phyloP scores from a whole-genome alignment of 2,113 vertebrate genomes.

The Nothobranchius furzeri region DNA sequence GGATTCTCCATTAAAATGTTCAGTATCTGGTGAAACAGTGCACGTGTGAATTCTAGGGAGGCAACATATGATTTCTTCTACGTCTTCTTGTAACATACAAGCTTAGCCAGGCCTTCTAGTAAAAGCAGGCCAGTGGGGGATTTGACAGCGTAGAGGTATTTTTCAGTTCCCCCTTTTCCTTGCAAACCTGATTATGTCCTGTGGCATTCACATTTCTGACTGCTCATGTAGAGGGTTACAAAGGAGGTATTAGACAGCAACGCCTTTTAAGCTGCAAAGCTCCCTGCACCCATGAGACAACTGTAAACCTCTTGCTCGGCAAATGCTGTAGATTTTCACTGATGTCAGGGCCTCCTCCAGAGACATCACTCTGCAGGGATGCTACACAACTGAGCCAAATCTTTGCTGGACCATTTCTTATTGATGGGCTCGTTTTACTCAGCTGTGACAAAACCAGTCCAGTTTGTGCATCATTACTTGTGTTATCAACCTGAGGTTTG shows the following conservation, averaged over 20 bases:
- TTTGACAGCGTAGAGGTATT: not conserved
- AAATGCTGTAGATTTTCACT: constrained; percentile 7
- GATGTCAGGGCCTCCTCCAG: constrained; percentile 20
- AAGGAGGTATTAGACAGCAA: constrained; percentile 13
- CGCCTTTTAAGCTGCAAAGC: constrained; percentile 10
- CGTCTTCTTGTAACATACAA: not conserved
- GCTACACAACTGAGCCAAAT: constrained; percentile 39
- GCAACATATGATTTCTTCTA: constrained; percentile 1
- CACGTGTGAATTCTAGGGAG: not conserved
- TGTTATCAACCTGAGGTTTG: constrained; percentile 11
- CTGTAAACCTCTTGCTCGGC: constrained; percentile 4
- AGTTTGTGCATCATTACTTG: constrained; percentile 21
- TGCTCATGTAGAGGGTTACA: constrained; percentile 13
- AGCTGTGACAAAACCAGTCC: constrained; percentile 30
- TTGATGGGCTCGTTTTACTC: constrained; percentile 41
- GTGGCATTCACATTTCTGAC: constrained; percentile 16
- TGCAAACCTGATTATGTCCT: constrained; percentile 18
- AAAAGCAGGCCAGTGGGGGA: constrained; percentile 8
- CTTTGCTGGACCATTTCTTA: constrained; percentile 47
- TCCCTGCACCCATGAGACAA: constrained; percentile 15
- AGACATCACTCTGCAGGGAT: constrained; percentile 45
- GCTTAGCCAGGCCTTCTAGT: constrained; percentile 6
- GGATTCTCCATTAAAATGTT: constrained; percentile 8
- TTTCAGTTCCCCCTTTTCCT: constrained; percentile 9
- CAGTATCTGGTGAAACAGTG: constrained; percentile 8